Conservation (phyloP, 2,113 vertebrate genomes). For the Poeciliopsis occidentalis region DNA sequence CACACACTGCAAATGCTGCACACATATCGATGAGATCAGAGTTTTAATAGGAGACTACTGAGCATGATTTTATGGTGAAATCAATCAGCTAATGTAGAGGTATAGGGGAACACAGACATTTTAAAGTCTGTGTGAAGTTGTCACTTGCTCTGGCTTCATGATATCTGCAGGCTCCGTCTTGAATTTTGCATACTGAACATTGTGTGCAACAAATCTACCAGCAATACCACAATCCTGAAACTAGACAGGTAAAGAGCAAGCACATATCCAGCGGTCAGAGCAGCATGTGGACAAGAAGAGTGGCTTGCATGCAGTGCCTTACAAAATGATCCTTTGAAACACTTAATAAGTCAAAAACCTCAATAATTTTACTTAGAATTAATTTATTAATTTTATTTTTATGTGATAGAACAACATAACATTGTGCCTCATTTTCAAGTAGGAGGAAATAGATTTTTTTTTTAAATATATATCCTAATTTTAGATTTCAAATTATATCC, state of each 20-base stretch:
- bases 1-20: slow-evolving; percentile 81
- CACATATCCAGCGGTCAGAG: not conserved
- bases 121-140: slow-evolving; percentile 18
- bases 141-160: not conserved
- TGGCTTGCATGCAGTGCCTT: not conserved
- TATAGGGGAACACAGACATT: slow-evolving; percentile 36
- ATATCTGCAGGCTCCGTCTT: not conserved
- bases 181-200: not conserved
- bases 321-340: not conserved
- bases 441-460: not conserved
- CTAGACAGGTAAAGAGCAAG: not conserved
- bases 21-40: slow-evolving; percentile 84
- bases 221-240: not conserved
- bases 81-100: slow-evolving; percentile 82
- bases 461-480: not conserved
- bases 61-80: slow-evolving; percentile 86
- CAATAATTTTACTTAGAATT: not conserved
- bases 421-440: not conserved
- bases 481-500: no score
- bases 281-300: not conserved
- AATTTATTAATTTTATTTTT: not conserved
- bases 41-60: slow-evolving; percentile 87
- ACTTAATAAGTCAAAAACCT: not conserved
- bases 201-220: not conserved
- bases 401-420: not conserved